These are phyloP conservation scores for Galerucella nymphaeae DNA, from an alignment of 2,888 invertebrate species.

Conservation along the genomic window DNA sequence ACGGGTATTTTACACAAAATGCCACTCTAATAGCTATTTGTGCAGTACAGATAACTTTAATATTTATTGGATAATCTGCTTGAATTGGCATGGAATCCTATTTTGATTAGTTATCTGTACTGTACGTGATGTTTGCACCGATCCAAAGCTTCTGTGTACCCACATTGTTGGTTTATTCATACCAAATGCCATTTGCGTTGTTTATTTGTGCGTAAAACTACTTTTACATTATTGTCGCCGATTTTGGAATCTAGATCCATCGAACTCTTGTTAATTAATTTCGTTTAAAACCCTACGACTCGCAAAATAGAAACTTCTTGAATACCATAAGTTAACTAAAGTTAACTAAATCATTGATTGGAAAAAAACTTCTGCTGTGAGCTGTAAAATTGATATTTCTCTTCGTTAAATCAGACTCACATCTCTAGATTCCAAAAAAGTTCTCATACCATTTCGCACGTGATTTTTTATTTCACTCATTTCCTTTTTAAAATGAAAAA, in stretches of 20 bases:
- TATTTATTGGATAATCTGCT: constrained; percentile 46
- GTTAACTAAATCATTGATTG: too few relatives aligned
- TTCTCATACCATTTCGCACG: constrained; percentile 21
- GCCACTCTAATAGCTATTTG: constrained; percentile 39
- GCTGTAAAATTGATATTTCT: too few relatives aligned
- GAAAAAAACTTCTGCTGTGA: too few relatives aligned
- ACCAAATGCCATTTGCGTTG: constrained; percentile 47
- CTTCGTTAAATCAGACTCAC: too few relatives aligned
- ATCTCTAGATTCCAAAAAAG: constrained; percentile 12
- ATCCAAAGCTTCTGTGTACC: constrained; percentile 37
- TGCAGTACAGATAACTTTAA: constrained; percentile 45
- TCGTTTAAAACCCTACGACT: too few relatives aligned
- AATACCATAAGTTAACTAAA: too few relatives aligned
- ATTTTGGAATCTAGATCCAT: constrained; percentile 18
- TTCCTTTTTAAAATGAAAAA: constrained; percentile 18
- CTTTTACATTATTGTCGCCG: not conserved
- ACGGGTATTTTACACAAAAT: constrained; percentile 34
- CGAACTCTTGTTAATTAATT: too few relatives aligned
- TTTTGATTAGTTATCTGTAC: constrained; percentile 51
- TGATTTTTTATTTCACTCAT: constrained; percentile 25
- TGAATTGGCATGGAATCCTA: constrained; percentile 46
- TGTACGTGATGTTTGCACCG: constrained; percentile 48
- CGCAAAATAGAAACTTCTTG: too few relatives aligned
- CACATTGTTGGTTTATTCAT: constrained; percentile 49
- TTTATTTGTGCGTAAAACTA: constrained; percentile 28